phyloP scores from a whole-genome alignment of 2,797 vertebrate genomes.

The Acanthis flammea region DNA sequence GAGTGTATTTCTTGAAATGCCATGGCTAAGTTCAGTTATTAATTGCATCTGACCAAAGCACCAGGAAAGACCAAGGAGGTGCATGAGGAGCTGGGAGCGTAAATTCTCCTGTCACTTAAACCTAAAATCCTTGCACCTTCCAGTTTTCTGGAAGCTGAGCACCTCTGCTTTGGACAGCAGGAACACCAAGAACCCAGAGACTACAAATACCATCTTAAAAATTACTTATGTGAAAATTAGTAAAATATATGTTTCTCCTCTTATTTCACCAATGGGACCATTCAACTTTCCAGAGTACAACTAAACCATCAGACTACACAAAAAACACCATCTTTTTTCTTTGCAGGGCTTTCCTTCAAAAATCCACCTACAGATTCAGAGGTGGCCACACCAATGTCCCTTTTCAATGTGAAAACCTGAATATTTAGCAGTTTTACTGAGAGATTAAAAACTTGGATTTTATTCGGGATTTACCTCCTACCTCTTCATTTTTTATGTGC shows the following conservation, averaged over 20 bases:
- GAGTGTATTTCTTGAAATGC: not conserved
- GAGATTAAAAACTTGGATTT: not conserved
- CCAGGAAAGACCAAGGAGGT: not conserved
- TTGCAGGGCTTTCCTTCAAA: not conserved
- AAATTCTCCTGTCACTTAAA: not conserved
- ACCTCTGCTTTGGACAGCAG: not conserved
- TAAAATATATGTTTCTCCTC: not conserved
- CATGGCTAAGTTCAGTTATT: not conserved
- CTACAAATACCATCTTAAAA: not conserved
- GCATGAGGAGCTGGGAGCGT: not conserved
- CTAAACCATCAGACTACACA: not conserved
- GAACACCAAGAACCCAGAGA: rapidly evolving
- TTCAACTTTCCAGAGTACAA: not conserved
- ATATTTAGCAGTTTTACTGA: not conserved
- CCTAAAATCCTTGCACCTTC: not conserved
- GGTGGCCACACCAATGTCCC: rapidly evolving
- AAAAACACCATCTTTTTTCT: not conserved
- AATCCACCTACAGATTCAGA: not conserved
- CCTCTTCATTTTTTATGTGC: not conserved
- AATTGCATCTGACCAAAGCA: not conserved
- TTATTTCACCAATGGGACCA: not conserved
- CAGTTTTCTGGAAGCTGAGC: not conserved
- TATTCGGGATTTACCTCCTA: not conserved
- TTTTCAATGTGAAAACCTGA: not conserved
- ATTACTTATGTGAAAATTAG: not conserved